A percentile compares a stretch with the other conserved stretches of the same genome.
Conservation (phyloP, 2,888 invertebrate genomes). For the Oscheius myriophilus region DNA sequence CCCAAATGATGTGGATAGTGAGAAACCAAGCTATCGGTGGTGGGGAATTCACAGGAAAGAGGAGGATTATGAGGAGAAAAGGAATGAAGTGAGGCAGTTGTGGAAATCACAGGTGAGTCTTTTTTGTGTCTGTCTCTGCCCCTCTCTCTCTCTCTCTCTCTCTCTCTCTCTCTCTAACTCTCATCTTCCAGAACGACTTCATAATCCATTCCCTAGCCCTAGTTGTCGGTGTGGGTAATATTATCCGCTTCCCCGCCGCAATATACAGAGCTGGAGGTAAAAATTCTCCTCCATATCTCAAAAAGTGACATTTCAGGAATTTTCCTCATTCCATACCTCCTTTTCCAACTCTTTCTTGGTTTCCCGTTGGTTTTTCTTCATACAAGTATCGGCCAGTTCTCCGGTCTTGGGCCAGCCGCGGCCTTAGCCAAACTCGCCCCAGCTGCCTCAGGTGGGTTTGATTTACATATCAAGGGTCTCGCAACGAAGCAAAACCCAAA, state of each 20-base stretch:
- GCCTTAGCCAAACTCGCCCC: slow-evolving; percentile 67
- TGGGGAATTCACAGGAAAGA: slow-evolving; percentile 41
- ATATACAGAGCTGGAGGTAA: slow-evolving; percentile 65
- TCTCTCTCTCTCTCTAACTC: too few species aligned
- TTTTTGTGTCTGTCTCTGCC: too few species aligned
- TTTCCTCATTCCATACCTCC: slow-evolving; percentile 67
- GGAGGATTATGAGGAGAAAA: slow-evolving; percentile 34
- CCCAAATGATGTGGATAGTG: slow-evolving; percentile 30
- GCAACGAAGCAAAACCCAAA: too few species aligned
- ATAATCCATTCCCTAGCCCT: slow-evolving; percentile 68
- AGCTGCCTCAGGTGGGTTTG: slow-evolving; percentile 55
- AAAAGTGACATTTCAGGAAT: slow-evolving; percentile 40
- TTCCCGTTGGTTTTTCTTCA: slow-evolving; percentile 68
- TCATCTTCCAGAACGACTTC: slow-evolving; percentile 58
- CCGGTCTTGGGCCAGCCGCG: slow-evolving; percentile 60
- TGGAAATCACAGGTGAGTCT: slow-evolving; percentile 63
- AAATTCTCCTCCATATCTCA: not conserved
- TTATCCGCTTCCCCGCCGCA: slow-evolving; percentile 66
- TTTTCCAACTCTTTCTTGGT: slow-evolving; percentile 63
- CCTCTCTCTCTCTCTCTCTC: too few species aligned
- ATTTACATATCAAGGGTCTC: slow-evolving; percentile 1
- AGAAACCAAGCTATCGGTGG: slow-evolving; percentile 45
- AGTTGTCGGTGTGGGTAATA: slow-evolving; percentile 68
- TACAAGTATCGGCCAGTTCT: slow-evolving; percentile 65
- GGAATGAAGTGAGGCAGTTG: slow-evolving; percentile 60